These are phyloP conservation scores for Anguilla pacifica DNA, from an alignment of 2,797 vertebrate genomes.

Conservation along the genomic window DNA sequence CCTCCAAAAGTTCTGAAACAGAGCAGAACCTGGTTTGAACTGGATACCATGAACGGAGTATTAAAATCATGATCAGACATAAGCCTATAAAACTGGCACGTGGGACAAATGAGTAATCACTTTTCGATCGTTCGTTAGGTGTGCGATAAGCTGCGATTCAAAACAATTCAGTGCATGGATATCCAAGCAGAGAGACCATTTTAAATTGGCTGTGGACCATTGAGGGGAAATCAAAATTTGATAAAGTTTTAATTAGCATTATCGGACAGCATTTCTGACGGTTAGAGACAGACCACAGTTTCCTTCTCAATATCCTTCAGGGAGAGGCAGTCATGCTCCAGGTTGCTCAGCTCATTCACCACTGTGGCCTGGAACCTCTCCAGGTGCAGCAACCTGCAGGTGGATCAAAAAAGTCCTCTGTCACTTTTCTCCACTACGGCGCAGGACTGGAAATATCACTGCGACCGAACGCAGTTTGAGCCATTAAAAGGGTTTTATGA, in stretches of 20 bases:
- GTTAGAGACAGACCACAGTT: conserved; percentile 64
- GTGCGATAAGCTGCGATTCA: not conserved
- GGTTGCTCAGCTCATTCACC: conserved; percentile 67
- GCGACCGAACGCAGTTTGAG: not conserved
- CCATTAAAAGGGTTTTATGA: not conserved
- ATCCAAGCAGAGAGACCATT: not conserved
- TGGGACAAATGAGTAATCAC: not conserved
- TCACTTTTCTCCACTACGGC: not conserved
- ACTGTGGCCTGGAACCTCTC: conserved; percentile 72
- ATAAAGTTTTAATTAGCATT: not conserved
- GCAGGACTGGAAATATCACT: not conserved
- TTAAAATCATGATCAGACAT: not conserved
- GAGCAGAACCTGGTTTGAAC: not conserved
- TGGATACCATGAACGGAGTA: not conserved
- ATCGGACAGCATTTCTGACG: not conserved
- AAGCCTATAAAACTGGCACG: not conserved
- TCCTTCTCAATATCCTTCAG: conserved; percentile 74
- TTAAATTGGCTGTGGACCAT: not conserved
- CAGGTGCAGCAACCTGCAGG: conserved; percentile 66
- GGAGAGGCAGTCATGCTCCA: conserved; percentile 69
- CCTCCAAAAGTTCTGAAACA: conserved; percentile 78
- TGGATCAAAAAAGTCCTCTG: conserved; percentile 30
- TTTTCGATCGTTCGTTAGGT: not conserved
- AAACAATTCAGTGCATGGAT: not conserved
- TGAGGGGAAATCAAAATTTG: not conserved